Conservation (phyloP, 2,113 vertebrate genomes). For the Cervus canadensis region DNA sequence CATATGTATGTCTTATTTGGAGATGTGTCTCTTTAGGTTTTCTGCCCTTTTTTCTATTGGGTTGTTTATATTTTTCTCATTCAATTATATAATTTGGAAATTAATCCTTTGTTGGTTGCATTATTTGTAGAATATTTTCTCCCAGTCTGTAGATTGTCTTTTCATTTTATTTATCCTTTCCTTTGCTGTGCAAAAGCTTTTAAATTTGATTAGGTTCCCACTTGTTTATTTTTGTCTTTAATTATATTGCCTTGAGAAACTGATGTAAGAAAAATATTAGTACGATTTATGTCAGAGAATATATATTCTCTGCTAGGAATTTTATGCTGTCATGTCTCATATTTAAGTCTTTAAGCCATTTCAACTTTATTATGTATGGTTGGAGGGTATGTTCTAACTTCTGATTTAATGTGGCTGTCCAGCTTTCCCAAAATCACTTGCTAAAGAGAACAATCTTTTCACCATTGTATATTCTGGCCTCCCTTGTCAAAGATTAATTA, state of each 20-base stretch:
- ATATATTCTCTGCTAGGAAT: background rate
- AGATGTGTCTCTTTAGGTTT: background rate
- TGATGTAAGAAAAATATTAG: background rate
- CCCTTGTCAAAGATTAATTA: background rate
- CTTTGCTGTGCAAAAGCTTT: background rate
- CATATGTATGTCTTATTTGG: background rate
- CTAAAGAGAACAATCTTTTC: background rate
- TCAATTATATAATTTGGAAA: background rate
- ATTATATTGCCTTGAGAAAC: background rate
- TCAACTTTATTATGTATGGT: background rate
- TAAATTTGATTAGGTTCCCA: background rate
- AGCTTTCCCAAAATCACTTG: background rate
- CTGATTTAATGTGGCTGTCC: background rate
- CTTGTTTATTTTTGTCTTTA: background rate
- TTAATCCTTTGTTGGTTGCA: background rate
- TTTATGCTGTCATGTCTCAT: background rate
- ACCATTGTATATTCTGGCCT: background rate
- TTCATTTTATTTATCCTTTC: background rate
- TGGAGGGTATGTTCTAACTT: background rate
- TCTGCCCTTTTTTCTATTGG: background rate
- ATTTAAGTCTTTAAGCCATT: background rate
- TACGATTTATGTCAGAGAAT: background rate
- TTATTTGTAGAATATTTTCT: background rate
- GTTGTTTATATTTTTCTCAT: background rate
- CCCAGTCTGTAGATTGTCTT: background rate